Base-by-base conservation (phyloP, 2,888 invertebrate species). In the Ellobium chinense region DNA sequence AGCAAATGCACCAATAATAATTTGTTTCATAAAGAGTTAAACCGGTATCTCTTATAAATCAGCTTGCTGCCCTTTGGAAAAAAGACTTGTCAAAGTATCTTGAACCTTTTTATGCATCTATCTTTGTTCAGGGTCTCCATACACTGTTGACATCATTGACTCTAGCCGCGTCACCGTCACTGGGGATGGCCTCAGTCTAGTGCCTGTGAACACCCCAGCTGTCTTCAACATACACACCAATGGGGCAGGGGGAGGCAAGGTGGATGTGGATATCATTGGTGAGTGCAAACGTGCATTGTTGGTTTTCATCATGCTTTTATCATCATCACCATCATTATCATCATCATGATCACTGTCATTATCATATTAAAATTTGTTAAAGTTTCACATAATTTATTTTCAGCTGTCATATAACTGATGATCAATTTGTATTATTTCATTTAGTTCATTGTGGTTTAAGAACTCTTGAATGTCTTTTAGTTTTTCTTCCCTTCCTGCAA, bases 201-300 rank as follows among this genome's bases (percentile, higher is more conserved):
- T 95, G 39, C 94, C 95, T 7, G 94, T 95, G 54, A 94, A 95
- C 88, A 94, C 94, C 78, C 93, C 94, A 4, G 94, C 95, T 0
- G 93, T 93, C 31, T 95, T 96, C 88, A 94, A 94, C 79, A 93
- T 96, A 56, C 94, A 94, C 88, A 94, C 94, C 5, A 85, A 86
- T 89, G 96, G 97, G 91, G 95, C 98, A 88, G 97, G 97, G 92
- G 97, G 98, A 94, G 96, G 98, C 89, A 98, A 98, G 95, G 97
- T 98, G 92, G 97, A 97, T 94, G 97, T 98, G 94, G 97, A 98
- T 81, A 92, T 94, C 86, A 86, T 84, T 62, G 86, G 91, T 92
- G 85, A 87, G 90, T 79, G 31, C 54, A 18, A 5, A 21, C 68
- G n/a, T n/a, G n/a, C n/a, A n/a, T n/a, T n/a, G n/a, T n/a, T n/a